Percentiles rank a stretch among this genome's conserved stretches.
These are phyloP conservation scores for Halcyon badia DNA, from an alignment of 2,797 vertebrate species.

Conservation along the genomic window DNA sequence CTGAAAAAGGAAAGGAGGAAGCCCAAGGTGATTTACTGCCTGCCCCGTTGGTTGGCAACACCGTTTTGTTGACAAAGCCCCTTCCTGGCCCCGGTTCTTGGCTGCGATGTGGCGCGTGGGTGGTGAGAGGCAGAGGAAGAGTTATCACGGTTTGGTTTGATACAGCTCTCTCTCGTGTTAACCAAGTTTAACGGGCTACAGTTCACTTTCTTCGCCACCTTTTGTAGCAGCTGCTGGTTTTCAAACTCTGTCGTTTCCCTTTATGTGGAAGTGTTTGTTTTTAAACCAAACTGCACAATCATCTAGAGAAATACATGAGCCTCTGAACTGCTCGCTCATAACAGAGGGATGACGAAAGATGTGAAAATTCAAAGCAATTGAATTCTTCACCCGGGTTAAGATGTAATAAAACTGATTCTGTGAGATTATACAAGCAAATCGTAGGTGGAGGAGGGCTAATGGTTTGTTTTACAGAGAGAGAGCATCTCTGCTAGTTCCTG, in stretches of 20 bases:
- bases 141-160: neutral
- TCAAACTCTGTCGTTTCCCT: neutral
- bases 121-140: neutral
- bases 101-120: neutral
- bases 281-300: neutral
- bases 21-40: conserved; percentile 1
- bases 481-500: neutral
- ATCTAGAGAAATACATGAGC: neutral
- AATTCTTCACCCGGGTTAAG: neutral
- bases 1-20: neutral
- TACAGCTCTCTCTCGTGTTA: neutral
- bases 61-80: neutral
- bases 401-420: neutral
- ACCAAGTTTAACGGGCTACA: neutral
- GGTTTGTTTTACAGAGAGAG: neutral
- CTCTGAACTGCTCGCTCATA: fast-evolving
- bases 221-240: neutral
- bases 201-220: neutral
- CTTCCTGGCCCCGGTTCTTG: neutral
- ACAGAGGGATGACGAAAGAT: neutral
- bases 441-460: neutral
- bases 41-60: neutral
- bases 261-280: neutral
- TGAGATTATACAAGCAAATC: neutral
- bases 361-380: neutral